Percentiles rank a stretch among this genome's conserved stretches.
Conservation (phyloP, 2,113 vertebrate genomes). For the Macrotus californicus region DNA sequence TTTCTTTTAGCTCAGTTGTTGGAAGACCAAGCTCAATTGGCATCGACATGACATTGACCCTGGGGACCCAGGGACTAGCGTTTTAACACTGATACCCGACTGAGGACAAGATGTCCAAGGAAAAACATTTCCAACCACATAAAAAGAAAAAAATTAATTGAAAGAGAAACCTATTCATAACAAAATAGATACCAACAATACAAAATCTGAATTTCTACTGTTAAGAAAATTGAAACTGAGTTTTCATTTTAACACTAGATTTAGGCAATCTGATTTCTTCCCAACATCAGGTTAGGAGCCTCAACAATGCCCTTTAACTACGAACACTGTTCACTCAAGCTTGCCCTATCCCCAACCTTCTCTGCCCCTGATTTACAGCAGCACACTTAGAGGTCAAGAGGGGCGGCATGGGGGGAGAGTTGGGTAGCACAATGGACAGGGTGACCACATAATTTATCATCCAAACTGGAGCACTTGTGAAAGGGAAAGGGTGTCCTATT, state of each 20-base stretch:
- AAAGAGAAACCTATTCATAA: slow-evolving; percentile 42
- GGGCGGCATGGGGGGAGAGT: neutral
- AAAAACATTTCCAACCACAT: slow-evolving; percentile 49
- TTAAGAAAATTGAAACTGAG: neutral
- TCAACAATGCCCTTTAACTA: neutral
- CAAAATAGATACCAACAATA: neutral
- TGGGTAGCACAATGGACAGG: neutral
- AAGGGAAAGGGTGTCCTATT: neutral
- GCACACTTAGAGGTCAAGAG: neutral
- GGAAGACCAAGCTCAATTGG: neutral
- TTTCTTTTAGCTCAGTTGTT: neutral
- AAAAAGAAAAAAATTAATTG: slow-evolving; percentile 7
- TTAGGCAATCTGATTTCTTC: neutral
- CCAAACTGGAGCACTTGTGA: neutral
- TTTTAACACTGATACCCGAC: neutral
- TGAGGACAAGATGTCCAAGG: neutral
- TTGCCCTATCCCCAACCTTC: neutral
- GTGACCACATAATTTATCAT: neutral
- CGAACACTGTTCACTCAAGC: neutral
- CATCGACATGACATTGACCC: neutral
- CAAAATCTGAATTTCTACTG: neutral
- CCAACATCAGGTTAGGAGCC: neutral
- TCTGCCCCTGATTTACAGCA: neutral
- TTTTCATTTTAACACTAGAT: slow-evolving; percentile 37
- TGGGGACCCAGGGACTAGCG: neutral